Base-by-base conservation (phyloP, 1,140 invertebrate species). In the Eumaeus atala region DNA sequence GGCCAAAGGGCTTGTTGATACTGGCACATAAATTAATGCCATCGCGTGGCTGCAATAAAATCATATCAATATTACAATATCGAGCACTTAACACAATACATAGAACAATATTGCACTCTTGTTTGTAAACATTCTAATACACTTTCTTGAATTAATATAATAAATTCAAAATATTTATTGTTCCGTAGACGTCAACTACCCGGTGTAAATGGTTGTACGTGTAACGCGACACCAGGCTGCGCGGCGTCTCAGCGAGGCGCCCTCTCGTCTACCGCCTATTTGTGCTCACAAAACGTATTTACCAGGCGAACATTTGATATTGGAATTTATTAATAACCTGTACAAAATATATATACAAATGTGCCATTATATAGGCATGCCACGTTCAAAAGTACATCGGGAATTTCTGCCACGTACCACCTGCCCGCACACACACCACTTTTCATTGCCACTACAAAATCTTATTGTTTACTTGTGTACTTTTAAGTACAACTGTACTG, bases 181-280 rank as follows among this genome's bases (percentile, higher is more conserved):
- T 28, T 28, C 21, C n/a, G n/a, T 28, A 28, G 21, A 28, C 21
- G 21, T 28, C 21, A 28, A 28, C 21, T 28, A 28, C 21, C 16
- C 21, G 37, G 40, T 8, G 17, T 52, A 38, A 6, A 42, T 47
- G 55, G 61, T 66, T 57, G 74, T 75, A 69, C 76, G 74, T 77
- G 63, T 62, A 55, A 67, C 49, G 66, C 61, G 67, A 66, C 71
- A 64, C 48, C 66, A 78, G 75, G 74, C 74, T 59, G 77, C 75
- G 72, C 74, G 76, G 69, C 74, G 79, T 68, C 74, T 59, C 55
- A 40, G 60, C 66, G 56, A 76, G 79, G 81, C 81, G 75, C 80
- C 77, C 78, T 80, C 60, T 66, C 71, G 82, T 85, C 82, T 85
- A 71, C 77, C 74, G 74, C 70, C 75, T 76, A 74, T 77, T 76